Conservation (phyloP, 2,113 vertebrate genomes). For the Entomyzon cyanotis region DNA sequence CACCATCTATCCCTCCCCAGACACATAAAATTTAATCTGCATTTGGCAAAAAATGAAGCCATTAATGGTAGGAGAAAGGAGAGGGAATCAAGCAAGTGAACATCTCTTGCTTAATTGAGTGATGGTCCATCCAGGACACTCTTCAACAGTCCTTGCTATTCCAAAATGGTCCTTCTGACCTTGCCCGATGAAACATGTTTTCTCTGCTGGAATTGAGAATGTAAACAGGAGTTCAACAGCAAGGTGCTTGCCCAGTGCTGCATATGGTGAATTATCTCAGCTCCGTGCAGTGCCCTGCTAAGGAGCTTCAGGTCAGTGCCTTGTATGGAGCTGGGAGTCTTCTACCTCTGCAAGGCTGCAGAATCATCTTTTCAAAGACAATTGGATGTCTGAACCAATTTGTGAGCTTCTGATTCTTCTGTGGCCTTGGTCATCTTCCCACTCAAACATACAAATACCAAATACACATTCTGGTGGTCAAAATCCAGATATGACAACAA, state of each 20-base stretch:
- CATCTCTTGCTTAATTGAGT: background rate
- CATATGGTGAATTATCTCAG: background rate
- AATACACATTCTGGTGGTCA: background rate
- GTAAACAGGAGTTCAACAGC: background rate
- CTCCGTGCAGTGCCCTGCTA: background rate
- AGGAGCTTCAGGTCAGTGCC: background rate
- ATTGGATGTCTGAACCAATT: background rate
- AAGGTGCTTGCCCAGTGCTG: background rate
- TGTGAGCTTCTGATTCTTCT: background rate
- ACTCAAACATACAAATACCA: background rate
- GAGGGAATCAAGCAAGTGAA: background rate
- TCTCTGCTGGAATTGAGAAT: background rate
- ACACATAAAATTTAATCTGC: background rate
- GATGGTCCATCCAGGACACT: background rate
- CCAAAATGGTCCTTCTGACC: background rate
- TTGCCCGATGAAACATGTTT: background rate
- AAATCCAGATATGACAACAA: accelerated
- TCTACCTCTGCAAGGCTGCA: background rate
- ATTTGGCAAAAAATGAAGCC: background rate
- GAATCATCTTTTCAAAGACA: background rate
- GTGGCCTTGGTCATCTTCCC: background rate
- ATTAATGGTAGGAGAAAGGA: background rate
- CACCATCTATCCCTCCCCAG: background rate
- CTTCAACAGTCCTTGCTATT: background rate
- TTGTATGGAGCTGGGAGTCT: background rate